phyloP scores from a whole-genome alignment of 2,888 invertebrate species.

The Baronia brevicornis region DNA sequence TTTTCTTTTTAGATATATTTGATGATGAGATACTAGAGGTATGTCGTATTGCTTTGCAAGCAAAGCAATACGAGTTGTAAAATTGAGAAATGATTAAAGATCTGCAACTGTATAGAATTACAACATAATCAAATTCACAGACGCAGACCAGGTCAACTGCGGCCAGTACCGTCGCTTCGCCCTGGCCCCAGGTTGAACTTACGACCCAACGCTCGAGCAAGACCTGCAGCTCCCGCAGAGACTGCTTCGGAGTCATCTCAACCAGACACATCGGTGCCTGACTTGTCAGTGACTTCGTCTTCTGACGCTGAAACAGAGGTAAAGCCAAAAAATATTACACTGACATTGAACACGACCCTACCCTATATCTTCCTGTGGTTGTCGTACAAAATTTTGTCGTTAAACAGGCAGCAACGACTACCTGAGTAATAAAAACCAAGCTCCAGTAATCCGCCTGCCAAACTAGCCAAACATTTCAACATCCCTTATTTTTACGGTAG shows the following conservation, averaged over 20 bases:
- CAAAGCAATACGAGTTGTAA: no score
- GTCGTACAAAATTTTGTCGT: conserved; percentile 1
- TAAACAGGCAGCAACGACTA: no score
- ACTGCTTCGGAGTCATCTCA: conserved; percentile 59
- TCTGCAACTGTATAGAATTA: not conserved
- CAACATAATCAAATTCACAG: conserved; percentile 25
- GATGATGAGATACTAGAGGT: no score
- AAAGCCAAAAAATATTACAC: conserved; percentile 7
- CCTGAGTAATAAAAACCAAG: no score
- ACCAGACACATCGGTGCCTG: conserved; percentile 56
- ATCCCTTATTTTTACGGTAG: no score
- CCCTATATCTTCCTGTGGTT: not conserved
- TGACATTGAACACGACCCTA: conserved; percentile 16
- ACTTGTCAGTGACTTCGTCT: conserved; percentile 36
- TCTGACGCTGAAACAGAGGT: conserved; percentile 59
- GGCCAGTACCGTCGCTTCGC: conserved; percentile 69
- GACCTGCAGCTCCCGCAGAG: conserved; percentile 65
- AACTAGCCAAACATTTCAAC: no score
- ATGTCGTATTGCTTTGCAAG: no score
- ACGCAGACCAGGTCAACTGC: conserved; percentile 49
- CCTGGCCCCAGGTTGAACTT: conserved; percentile 81
- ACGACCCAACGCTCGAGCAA: conserved; percentile 51
- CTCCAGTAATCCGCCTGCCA: no score
- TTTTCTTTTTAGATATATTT: no score
- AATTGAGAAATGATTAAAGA: no score